Evolutionary conservation across 1,140 invertebrate species (phyloP), one percentile per base, ranked within the genome.

Genomic region (Ganaspis sp.): DNA sequence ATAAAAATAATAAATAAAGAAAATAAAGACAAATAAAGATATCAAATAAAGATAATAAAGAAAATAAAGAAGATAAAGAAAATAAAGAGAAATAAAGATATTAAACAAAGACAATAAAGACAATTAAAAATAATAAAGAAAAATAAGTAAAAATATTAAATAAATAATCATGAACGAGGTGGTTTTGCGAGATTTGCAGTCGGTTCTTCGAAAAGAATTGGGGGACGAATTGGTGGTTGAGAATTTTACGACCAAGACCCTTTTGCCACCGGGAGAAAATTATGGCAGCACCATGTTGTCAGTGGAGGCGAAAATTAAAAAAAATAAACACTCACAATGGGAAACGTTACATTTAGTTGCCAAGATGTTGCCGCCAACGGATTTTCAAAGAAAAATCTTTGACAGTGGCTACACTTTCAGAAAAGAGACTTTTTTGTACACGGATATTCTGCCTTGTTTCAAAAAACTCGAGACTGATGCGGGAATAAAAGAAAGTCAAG

Each of bases 201-300:
- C 86, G 5, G 23, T 91, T n/a, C 49, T 91, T 6, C 81, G 76
- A 0, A 73, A 73, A 11, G 84, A 75, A 21, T 74, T 89, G 5
- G 84, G 82, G 0, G 37, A 86, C 8, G 26, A 79, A 1, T 5
- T 88, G 9, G 70, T 81, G 3, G 83, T 90, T 1, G 45, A 84
- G 0, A 75, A 81, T 70, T 85, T 79, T 11, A 76, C 70, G 4
- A 80, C 78, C 0, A 73, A 78, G n/a, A 37, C 64, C 2, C 29
- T 91, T 21, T 42, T 90, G 5, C 86, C 91, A 58, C 89, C 91
- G 0, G 93, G 93, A 0, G 93, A 94, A 79, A 94, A 94, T 86
- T 94, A 93, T 78, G 93, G 92, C 5, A 93, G 93, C 85, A 81
- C 91, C 0, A 93, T 94, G 77, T 79, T 93, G 1, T 86, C 87